phyloP scores from a whole-genome alignment of 53 echinoderm and acorn worm species.

The Stichopus horrens region DNA sequence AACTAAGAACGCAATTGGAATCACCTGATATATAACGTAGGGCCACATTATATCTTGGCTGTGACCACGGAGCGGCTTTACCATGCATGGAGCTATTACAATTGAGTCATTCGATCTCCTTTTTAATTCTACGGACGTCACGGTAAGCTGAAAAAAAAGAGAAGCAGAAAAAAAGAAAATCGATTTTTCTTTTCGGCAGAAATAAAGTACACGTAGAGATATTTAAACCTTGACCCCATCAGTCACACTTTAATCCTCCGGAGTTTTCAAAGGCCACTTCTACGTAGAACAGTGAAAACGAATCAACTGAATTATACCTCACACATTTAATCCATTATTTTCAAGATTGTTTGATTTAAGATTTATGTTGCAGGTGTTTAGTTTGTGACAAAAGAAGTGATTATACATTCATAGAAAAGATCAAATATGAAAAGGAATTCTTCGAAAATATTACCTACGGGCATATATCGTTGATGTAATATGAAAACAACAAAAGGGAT shows the following conservation, averaged over 20 bases:
- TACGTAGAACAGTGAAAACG: background rate
- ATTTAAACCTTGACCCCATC: background rate
- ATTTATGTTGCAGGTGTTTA: background rate
- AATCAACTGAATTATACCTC: background rate
- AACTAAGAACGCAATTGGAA: no score
- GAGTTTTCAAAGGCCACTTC: background rate
- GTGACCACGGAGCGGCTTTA: no score
- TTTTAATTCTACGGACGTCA: no score
- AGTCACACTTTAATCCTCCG: background rate
- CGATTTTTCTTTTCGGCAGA: background rate
- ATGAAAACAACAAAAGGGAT: no score
- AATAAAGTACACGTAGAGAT: background rate
- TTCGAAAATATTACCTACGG: no score
- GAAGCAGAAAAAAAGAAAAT: background rate
- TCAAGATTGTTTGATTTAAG: background rate
- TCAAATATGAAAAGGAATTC: no score
- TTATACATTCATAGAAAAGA: background rate
- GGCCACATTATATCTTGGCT: no score
- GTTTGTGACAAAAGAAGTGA: background rate
- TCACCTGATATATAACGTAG: no score
- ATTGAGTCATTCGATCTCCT: no score
- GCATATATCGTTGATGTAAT: no score
- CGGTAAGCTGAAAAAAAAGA: background rate
- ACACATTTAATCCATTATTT: background rate
- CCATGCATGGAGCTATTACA: no score